These are phyloP conservation scores for Stenotaenia linearis DNA, from an alignment of 2,888 invertebrate genomes.

Conservation along the genomic window DNA sequence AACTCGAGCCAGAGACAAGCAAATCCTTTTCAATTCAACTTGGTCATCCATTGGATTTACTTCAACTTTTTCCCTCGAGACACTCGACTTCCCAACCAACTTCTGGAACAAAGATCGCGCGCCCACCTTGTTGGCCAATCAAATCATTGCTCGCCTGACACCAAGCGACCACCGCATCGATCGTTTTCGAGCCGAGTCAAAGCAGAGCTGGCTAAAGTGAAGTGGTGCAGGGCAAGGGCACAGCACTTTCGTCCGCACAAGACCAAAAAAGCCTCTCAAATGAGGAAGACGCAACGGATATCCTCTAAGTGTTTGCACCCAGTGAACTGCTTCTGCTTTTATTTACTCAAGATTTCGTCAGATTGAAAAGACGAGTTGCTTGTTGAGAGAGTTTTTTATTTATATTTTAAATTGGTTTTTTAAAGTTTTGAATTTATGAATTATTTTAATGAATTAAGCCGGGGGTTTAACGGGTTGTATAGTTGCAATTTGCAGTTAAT, in stretches of 20 bases:
- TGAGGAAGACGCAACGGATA: slow-evolving; percentile 10
- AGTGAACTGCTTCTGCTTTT: not conserved
- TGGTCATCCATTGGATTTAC: not conserved
- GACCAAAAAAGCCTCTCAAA: slow-evolving; percentile 5
- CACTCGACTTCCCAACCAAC: not conserved
- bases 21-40: not conserved
- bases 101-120: not conserved
- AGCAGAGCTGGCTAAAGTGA: not conserved
- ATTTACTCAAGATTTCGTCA: not conserved
- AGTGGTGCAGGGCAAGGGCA: not conserved
- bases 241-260: slow-evolving; percentile 4
- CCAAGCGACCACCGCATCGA: not conserved
- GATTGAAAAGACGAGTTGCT: not conserved
- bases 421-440: no score
- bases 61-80: not conserved
- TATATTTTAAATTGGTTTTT: no score
- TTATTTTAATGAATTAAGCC: no score
- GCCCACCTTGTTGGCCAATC: not conserved
- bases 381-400: no score
- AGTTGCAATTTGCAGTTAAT: no score
- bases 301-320: slow-evolving; percentile 21
- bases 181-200: not conserved
- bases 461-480: no score
- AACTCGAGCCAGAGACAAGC: not conserved
- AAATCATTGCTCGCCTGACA: slow-evolving; percentile 5